A percentile compares a stretch with the other conserved stretches of the same genome.
Evolutionary conservation across 2,888 invertebrate species (phyloP).

Genomic region (Lycia hirtaria): DNA sequence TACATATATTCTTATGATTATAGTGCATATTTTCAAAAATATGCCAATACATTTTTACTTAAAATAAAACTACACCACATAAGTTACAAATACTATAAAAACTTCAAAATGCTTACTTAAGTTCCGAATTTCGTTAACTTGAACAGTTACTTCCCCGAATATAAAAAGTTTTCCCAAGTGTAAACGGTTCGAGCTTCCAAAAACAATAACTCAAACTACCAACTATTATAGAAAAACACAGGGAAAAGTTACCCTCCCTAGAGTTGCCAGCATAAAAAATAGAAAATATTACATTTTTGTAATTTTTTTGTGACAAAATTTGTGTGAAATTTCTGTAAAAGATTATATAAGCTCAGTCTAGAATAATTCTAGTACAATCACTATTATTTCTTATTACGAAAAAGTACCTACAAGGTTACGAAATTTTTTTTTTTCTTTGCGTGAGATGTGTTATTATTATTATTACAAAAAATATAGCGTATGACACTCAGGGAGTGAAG

Average conservation of each 20-base stretch:
- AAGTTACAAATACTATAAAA: slow-evolving; percentile 8
- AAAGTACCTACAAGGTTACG: too few relatives aligned
- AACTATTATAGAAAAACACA: slow-evolving; percentile 21
- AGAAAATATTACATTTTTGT: background rate
- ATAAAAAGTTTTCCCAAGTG: slow-evolving; percentile 19
- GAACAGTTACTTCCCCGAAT: slow-evolving; percentile 10
- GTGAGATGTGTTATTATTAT: too few relatives aligned
- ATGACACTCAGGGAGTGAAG: too few relatives aligned
- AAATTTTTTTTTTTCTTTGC: too few relatives aligned
- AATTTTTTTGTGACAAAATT: background rate
- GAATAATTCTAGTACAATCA: too few relatives aligned
- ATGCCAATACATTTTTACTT: too few relatives aligned
- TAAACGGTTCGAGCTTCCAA: slow-evolving; percentile 11
- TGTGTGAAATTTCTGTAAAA: too few relatives aligned
- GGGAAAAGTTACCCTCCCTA: slow-evolving; percentile 3
- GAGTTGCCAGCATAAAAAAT: background rate
- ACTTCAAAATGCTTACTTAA: background rate
- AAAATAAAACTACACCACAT: background rate
- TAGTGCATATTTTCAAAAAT: too few relatives aligned
- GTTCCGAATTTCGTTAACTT: background rate
- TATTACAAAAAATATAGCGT: too few relatives aligned
- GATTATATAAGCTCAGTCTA: too few relatives aligned
- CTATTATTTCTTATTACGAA: too few relatives aligned
- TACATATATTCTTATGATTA: too few relatives aligned
- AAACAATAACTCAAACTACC: slow-evolving; percentile 20